Conservation (phyloP, 2,113 vertebrate species). For the Mormyrus lacerda region DNA sequence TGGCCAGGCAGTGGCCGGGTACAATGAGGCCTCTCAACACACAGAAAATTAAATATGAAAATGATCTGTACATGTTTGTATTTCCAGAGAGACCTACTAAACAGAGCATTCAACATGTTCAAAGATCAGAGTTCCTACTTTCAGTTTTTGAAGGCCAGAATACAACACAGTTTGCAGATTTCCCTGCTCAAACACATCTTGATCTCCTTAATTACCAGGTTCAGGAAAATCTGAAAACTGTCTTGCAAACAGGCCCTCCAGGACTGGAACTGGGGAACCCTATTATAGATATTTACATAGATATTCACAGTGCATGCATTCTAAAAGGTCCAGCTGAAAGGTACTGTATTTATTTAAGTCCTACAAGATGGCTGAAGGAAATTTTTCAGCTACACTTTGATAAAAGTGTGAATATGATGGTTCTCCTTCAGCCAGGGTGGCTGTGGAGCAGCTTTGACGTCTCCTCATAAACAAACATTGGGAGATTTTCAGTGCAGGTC, state of each 20-base stretch:
- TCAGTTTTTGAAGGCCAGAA: not conserved
- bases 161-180: not conserved
- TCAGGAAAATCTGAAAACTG: not conserved
- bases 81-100: not conserved
- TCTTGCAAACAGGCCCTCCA: not conserved
- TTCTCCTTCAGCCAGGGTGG: not conserved
- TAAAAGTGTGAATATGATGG: not conserved
- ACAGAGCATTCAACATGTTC: not conserved
- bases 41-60: not conserved
- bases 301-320: not conserved
- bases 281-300: not conserved
- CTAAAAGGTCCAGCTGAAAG: not conserved
- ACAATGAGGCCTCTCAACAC: not conserved
- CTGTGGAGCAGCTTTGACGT: slow-evolving; percentile 16
- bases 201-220: not conserved
- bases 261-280: not conserved
- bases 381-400: not conserved
- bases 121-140: not conserved
- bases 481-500: not conserved
- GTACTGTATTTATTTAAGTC: not conserved
- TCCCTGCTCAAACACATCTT: not conserved
- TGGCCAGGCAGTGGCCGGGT: not conserved
- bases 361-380: not conserved
- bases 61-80: not conserved
- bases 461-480: slow-evolving; percentile 32